Conservation (phyloP, 2,888 invertebrate genomes). For the Tipula vernalis region DNA sequence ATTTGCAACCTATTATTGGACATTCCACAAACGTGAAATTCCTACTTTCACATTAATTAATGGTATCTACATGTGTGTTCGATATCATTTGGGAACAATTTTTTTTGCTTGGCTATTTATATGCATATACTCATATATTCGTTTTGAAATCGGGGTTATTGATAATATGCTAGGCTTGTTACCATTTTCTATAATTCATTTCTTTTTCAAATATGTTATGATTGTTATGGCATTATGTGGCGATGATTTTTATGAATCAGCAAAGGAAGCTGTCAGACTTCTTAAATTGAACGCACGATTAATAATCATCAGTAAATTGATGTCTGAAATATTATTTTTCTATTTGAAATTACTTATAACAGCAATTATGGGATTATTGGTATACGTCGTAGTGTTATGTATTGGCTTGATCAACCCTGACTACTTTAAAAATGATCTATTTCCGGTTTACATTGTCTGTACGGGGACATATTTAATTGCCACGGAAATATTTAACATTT, state of each 20-base stretch:
- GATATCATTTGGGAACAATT: neutral
- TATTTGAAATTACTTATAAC: neutral
- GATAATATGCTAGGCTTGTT: neutral
- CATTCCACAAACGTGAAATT: neutral
- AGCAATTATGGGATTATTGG: neutral
- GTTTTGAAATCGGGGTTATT: neutral
- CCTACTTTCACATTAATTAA: neutral
- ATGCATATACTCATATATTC: neutral
- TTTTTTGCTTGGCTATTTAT: neutral
- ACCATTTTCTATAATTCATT: neutral
- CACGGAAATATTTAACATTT: neutral
- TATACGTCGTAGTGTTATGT: neutral
- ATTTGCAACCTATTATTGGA: conserved; percentile 5
- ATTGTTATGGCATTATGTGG: neutral
- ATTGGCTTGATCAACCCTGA: neutral
- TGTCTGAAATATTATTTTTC: neutral
- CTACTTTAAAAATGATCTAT: neutral
- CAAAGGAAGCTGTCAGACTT: neutral
- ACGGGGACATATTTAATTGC: neutral
- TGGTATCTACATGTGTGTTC: neutral
- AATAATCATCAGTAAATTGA: neutral
- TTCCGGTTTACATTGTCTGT: neutral
- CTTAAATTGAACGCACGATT: neutral
- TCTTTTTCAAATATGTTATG: neutral
- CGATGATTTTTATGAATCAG: neutral